phyloP scores from a whole-genome alignment of 2,888 invertebrate species.

The Cosmorhoe ocellata region DNA sequence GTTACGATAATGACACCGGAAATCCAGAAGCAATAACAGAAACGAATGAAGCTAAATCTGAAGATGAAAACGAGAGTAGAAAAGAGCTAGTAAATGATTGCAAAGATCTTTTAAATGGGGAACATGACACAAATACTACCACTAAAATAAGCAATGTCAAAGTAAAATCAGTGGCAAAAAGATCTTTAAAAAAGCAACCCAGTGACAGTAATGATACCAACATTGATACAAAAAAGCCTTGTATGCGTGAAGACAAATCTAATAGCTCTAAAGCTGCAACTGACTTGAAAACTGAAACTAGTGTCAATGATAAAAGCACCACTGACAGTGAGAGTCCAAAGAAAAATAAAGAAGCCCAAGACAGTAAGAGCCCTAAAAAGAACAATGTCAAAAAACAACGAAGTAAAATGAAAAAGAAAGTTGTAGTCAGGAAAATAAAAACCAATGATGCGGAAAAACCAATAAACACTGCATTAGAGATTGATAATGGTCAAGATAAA shows the following conservation, averaged over 20 bases:
- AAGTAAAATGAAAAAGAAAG: conserved; percentile 67
- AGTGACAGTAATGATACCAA: conserved; percentile 65
- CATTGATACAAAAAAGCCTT: conserved; percentile 70
- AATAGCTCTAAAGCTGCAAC: conserved; percentile 61
- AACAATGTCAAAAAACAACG: conserved; percentile 63
- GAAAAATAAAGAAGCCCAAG: conserved; percentile 50
- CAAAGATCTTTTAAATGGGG: conserved; percentile 68
- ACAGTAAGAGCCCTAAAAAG: conserved; percentile 59
- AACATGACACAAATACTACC: conserved; percentile 57
- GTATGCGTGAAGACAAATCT: conserved; percentile 64
- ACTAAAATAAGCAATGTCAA: conserved; percentile 59
- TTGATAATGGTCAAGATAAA: conserved; percentile 67
- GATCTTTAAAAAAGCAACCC: conserved; percentile 68
- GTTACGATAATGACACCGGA: conserved; percentile 88
- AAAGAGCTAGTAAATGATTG: conserved; percentile 63
- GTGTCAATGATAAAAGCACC: conserved; percentile 60
- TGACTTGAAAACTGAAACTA: conserved; percentile 53
- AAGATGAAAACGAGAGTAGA: conserved; percentile 58
- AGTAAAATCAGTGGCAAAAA: conserved; percentile 63
- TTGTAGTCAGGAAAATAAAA: conserved; percentile 51
- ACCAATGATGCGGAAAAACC: conserved; percentile 55
- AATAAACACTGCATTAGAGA: conserved; percentile 56
- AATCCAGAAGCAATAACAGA: conserved; percentile 79
- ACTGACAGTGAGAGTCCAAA: conserved; percentile 57
- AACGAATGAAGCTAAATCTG: conserved; percentile 49